Percentiles rank a stretch among this genome's conserved stretches.
Evolutionary conservation across 2,113 vertebrate genomes (phyloP).

Genomic region (Misgurnus anguillicaudatus): DNA sequence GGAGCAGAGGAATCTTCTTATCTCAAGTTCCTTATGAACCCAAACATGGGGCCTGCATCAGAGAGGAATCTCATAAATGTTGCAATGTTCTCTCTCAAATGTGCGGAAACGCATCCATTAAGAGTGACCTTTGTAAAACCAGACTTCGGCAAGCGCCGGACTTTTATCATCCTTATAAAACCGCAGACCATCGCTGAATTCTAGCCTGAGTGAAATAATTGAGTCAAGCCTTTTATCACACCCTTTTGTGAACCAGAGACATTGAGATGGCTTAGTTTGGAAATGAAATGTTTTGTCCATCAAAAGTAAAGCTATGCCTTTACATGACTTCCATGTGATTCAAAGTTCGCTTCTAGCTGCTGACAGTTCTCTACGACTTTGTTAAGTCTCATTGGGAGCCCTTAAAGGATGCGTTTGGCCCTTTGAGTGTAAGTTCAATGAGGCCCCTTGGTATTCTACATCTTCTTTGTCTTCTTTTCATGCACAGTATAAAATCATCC

Average conservation of each 20-base stretch:
- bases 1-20: slow-evolving; percentile 39
- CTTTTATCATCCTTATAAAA: slow-evolving; percentile 61
- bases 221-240: slow-evolving; percentile 50
- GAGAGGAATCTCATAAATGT: slow-evolving; percentile 55
- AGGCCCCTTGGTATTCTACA: neutral
- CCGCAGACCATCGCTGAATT: slow-evolving; percentile 44
- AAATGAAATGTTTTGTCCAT: slow-evolving; percentile 46
- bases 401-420: neutral
- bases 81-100: slow-evolving; percentile 55
- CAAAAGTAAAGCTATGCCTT: slow-evolving; percentile 44
- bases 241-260: slow-evolving; percentile 23
- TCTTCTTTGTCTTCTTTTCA: neutral
- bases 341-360: slow-evolving; percentile 37
- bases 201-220: slow-evolving; percentile 54
- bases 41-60: slow-evolving; percentile 44
- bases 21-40: slow-evolving; percentile 46
- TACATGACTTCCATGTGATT: slow-evolving; percentile 48
- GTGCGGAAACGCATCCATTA: slow-evolving; percentile 59
- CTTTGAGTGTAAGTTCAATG: neutral
- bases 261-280: slow-evolving; percentile 33
- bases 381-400: slow-evolving; percentile 7
- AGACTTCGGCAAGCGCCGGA: slow-evolving; percentile 45
- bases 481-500: too few species aligned
- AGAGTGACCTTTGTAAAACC: slow-evolving; percentile 61
- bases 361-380: slow-evolving; percentile 5